These are phyloP conservation scores for Prionailurus bengalensis DNA, from an alignment of 2,113 vertebrate genomes.

Conservation along the genomic window DNA sequence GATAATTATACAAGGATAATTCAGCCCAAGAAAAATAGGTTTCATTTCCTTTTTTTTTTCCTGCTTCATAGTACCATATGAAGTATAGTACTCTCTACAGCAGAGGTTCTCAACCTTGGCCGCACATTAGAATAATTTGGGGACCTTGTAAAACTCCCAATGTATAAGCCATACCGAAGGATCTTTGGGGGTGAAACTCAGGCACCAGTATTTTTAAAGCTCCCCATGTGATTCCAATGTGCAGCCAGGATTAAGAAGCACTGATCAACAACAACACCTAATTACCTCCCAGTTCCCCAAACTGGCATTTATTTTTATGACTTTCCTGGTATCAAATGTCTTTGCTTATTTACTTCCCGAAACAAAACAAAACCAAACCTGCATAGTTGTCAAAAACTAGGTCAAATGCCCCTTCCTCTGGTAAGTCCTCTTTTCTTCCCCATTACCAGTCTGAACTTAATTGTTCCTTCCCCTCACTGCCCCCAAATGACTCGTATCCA, in stretches of 20 bases:
- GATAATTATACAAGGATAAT: background rate
- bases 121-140: slow-evolving; percentile 12
- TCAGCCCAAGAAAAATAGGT: slow-evolving; percentile 12
- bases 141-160: background rate
- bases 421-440: background rate
- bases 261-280: background rate
- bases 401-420: background rate
- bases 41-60: background rate
- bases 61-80: background rate
- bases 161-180: background rate
- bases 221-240: background rate
- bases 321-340: slow-evolving; percentile 29
- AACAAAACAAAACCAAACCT: background rate
- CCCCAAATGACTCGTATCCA: background rate
- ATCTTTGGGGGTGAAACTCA: background rate
- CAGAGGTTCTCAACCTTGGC: background rate
- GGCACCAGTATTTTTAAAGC: background rate
- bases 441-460: background rate
- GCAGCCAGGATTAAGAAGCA: background rate
- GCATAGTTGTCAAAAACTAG: background rate
- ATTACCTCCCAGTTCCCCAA: background rate
- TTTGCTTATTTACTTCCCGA: background rate
- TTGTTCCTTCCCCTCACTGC: background rate
- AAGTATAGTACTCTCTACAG: background rate
- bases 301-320: background rate